Evolutionary conservation across 2,888 invertebrate genomes (phyloP).

Genomic region (Acanthopleura granulata): DNA sequence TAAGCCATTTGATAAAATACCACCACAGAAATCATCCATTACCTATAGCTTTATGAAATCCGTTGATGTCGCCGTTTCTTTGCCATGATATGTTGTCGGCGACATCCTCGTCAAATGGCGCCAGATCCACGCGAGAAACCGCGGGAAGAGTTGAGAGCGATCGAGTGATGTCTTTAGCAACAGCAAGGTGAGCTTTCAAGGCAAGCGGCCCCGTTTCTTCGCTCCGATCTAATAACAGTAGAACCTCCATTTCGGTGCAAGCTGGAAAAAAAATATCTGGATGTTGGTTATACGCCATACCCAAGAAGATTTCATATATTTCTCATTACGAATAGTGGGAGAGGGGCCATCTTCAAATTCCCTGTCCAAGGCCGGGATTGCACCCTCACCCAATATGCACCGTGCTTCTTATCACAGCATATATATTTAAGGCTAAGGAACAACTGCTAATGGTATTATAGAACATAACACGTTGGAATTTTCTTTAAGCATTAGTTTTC

Average conservation of each 20-base stretch:
- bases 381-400: no score
- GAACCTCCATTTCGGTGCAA: background rate
- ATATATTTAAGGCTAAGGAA: no score
- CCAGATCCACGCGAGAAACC: background rate
- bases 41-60: background rate
- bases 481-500: no score
- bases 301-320: no score
- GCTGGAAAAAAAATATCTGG: background rate
- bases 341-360: no score
- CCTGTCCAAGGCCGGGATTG: no score
- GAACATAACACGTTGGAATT: no score
- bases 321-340: no score
- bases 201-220: background rate
- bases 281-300: no score
- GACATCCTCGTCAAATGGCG: background rate
- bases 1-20: no score
- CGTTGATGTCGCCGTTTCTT: background rate
- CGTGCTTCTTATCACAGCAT: no score
- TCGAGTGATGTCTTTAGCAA: background rate
- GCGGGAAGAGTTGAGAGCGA: background rate
- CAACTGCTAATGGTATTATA: no score
- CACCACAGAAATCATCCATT: background rate
- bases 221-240: background rate
- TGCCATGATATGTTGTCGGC: background rate
- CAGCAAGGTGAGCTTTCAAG: background rate